Conservation (phyloP, 2,113 vertebrate genomes). For the Nesogale talazaci region DNA sequence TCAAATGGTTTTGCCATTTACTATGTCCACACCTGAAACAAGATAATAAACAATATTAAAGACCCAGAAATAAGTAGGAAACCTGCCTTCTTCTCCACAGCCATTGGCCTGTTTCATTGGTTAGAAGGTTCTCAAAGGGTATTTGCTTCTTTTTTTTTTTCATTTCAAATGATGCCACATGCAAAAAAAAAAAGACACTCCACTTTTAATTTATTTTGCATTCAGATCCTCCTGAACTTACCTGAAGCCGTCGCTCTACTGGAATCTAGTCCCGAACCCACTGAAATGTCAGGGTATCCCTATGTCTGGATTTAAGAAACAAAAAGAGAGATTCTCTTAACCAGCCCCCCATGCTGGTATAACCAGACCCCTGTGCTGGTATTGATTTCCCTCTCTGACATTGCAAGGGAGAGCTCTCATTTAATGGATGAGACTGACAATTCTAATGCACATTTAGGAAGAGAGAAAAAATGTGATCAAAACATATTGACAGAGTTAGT, state of each 20-base stretch:
- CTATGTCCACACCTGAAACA: too few species aligned
- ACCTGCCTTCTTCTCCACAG: not conserved
- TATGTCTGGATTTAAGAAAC: not conserved
- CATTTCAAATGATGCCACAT: conserved; percentile 13
- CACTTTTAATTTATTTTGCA: conserved; percentile 7
- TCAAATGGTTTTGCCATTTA: not conserved
- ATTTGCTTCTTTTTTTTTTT: conserved; percentile 9
- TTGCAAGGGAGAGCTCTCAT: not conserved
- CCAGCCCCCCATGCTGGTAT: not conserved
- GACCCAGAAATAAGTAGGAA: not conserved
- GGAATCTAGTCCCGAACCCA: not conserved
- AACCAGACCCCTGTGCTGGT: not conserved
- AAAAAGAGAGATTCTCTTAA: conserved; percentile 9
- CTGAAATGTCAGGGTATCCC: not conserved
- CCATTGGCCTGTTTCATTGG: not conserved
- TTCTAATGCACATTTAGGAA: not conserved
- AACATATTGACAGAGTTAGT: not conserved
- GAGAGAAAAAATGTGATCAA: not conserved
- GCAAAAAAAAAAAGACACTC: not conserved
- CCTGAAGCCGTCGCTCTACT: not conserved
- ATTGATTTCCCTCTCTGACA: not conserved
- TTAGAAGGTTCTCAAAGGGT: not conserved
- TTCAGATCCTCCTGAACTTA: not conserved
- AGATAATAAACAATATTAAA: not conserved
- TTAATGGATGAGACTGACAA: not conserved